phyloP scores from a whole-genome alignment of 2,888 invertebrate genomes.

The Bedellia somnulentella region DNA sequence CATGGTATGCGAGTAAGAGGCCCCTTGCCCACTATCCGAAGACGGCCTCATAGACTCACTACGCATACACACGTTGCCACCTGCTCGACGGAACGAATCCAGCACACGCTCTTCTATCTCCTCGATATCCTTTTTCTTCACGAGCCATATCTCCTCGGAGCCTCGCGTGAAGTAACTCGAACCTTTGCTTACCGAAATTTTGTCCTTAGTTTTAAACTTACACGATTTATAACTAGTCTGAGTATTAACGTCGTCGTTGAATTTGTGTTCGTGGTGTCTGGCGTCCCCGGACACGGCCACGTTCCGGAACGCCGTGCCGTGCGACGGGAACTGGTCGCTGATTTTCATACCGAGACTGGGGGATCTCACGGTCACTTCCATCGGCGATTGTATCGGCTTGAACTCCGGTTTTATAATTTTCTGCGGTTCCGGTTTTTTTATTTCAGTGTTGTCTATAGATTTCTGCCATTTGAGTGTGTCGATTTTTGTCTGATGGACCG shows the following conservation, averaged over 20 bases:
- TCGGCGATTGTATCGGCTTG: constrained; percentile 38
- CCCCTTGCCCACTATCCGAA: constrained; percentile 30
- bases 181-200: constrained; percentile 35
- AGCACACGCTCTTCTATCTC: constrained; percentile 49
- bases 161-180: constrained; percentile 50
- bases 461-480: constrained; percentile 26
- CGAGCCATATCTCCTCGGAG: constrained; percentile 52
- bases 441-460: constrained; percentile 19
- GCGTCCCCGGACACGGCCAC: constrained; percentile 33
- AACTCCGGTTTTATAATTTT: constrained; percentile 50
- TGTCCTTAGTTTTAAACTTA: constrained; percentile 27
- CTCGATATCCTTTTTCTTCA: constrained; percentile 54
- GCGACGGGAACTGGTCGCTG: constrained; percentile 45
- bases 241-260: constrained; percentile 31
- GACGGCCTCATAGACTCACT: constrained; percentile 25
- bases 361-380: constrained; percentile 43
- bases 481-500: constrained; percentile 32
- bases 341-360: constrained; percentile 44
- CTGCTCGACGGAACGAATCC: constrained; percentile 43
- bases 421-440: constrained; percentile 36
- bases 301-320: constrained; percentile 50
- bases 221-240: constrained; percentile 36
- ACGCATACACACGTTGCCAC: constrained; percentile 27
- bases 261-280: constrained; percentile 18
- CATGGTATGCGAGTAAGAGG: constrained; percentile 27